Evolutionary conservation across 2,888 invertebrate genomes (phyloP).

Genomic region (Incurvaria masculella): DNA sequence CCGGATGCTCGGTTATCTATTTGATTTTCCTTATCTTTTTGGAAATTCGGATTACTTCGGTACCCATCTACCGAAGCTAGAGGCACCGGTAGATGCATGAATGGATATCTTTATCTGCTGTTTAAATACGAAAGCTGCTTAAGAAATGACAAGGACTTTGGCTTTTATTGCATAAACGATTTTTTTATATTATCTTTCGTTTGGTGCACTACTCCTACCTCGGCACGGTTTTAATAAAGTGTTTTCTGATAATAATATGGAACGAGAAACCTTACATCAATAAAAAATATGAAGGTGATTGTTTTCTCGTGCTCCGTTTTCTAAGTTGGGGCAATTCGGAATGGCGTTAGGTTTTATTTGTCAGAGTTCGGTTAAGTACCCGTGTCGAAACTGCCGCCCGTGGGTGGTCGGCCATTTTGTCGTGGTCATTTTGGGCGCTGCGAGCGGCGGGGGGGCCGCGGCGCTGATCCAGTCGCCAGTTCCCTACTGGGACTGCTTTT

Average conservation of each 20-base stretch:
- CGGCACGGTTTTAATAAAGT: no score
- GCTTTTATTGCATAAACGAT: no score
- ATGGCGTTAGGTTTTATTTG: constrained; percentile 57
- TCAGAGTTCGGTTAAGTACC: constrained; percentile 58
- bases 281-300: no score
- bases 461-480: constrained; percentile 45
- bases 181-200: no score
- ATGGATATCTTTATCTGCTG: background rate
- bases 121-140: background rate
- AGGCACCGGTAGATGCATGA: background rate
- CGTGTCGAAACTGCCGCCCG: constrained; percentile 48
- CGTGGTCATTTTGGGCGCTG: constrained; percentile 48
- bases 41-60: no score
- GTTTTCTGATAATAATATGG: no score
- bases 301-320: background rate
- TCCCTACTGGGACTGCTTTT: no score
- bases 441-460: constrained; percentile 47
- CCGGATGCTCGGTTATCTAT: background rate
- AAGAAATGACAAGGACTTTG: no score
- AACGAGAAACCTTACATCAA: no score
- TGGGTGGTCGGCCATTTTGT: constrained; percentile 51
- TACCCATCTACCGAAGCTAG: no score
- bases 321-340: constrained; percentile 35
- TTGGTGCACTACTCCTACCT: no score
- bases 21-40: background rate